Base-by-base conservation (phyloP, 2,797 vertebrate species). In the Meda fulgida region DNA sequence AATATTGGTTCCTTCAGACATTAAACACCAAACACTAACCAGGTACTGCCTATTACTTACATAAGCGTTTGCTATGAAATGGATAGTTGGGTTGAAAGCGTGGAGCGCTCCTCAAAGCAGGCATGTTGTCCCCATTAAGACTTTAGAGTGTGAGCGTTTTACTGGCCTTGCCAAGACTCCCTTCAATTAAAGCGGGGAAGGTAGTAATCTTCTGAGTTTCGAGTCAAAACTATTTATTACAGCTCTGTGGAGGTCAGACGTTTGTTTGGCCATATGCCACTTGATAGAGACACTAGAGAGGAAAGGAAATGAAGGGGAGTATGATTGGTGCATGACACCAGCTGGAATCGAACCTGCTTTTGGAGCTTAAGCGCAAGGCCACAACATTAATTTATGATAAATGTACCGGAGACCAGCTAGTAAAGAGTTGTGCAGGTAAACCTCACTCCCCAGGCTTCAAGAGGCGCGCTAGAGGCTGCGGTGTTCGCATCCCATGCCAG, bases 111-210 rank as follows among this genome's bases (percentile, higher is more conserved):
- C 65, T 43, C 26, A 66, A 71, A 77, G 53, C 69, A 78, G 7
- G 88, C 90, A 88, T 83, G 3, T 81, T 90, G 88, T 91, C 91
- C 85, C 83, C 87, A 86, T 89, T 81, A 89, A 43, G 53, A 53
- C 40, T 89, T 86, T 89, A 85, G 58, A 78, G 80, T 65, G 51
- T 75, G 80, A 83, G 71, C 83, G 75, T 87, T 87, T 88, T 77
- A 70, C 26, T 85, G 65, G 38, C 78, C 76, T 78, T 85, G 85
- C 86, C 90, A 89, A 89, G 81, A 38, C 76, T 87, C 81, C 63
- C 60, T 83, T 78, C 71, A 73, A n/a, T 65, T 70, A 84, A 63
- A 85, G 51, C 67, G 8, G 81, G 75, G 60, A 86, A 81, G 80
- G 87, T 85, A 63, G 69, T 81, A 82, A 79, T 34, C 36, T 53